Base-by-base conservation (phyloP, 1,140 invertebrate species). In the Drosophila quadrilineata region DNA sequence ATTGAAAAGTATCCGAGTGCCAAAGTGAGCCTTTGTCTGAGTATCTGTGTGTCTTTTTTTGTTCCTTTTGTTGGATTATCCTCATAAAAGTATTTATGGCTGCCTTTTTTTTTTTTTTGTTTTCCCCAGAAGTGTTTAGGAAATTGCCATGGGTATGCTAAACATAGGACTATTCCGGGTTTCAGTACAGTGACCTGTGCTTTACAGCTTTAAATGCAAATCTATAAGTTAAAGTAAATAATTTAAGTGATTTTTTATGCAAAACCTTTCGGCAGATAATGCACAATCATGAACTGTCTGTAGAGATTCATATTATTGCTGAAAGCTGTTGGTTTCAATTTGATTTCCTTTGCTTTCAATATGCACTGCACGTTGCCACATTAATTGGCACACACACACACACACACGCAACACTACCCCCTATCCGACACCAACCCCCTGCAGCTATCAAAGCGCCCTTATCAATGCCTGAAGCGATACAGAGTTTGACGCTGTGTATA, bases 301-400 rank as follows among this genome's bases (percentile, higher is more conserved):
- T n/a, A n/a, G n/a, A n/a, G 62, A 19, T 59, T 50, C 26, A 41
- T 17, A 35, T 53, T 38, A 50, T 50, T 12, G 24, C 33, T 35
- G 36, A 19, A 38, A 36, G 19, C 28, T 17, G 29, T 10, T 63
- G 52, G 40, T 36, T 49, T 65, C 19, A 46, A 52, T 54, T 53
- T 35, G 66, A 72, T 70, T 60, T 62, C 17, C 19, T 14, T 50
- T 36, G 21, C 8, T 2, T 22, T 69, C 62, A 64, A 43, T 76
- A 85, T 85, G 79, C 79, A 26, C 46, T 62, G 76, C 75, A 85
- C 71, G 79, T 79, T 56, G 59, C 24, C 63, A 40, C 79, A 72
- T 86, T 85, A 85, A 85, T 79, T 85, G 77, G 45, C 54, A 52
- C 54, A 59, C 19, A 45, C 43, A 49, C 52, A 40, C 46, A 58